These are phyloP conservation scores for Pavo muticus DNA, from an alignment of 2,113 vertebrate species.

Conservation along the genomic window DNA sequence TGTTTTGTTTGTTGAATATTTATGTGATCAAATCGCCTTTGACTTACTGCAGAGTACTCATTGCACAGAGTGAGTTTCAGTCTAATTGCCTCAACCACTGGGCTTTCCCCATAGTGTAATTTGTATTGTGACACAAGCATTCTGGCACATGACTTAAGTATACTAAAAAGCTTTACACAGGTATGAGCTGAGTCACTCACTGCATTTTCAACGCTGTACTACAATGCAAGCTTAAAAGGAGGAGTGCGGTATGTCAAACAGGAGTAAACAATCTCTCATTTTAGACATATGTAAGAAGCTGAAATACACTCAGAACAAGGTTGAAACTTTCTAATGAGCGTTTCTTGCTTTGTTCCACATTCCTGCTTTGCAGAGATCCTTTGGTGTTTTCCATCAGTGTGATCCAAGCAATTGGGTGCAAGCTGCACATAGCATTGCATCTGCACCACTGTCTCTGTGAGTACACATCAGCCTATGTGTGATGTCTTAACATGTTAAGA, in stretches of 20 bases:
- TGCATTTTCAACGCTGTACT: neutral
- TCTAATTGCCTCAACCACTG: neutral
- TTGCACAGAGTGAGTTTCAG: neutral
- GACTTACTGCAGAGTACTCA: neutral
- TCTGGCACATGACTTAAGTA: slow-evolving; percentile 14
- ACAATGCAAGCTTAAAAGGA: slow-evolving; percentile 3
- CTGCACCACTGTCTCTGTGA: neutral
- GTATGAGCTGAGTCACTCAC: neutral
- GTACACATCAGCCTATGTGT: neutral
- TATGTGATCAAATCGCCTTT: neutral
- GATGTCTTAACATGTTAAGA: neutral
- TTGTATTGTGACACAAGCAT: neutral
- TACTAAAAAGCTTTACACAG: neutral
- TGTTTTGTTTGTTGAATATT: neutral
- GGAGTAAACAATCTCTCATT: neutral
- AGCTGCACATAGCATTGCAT: neutral
- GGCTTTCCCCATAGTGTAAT: neutral
- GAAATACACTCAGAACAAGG: slow-evolving; percentile 4
- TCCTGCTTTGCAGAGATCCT: neutral
- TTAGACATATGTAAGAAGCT: neutral
- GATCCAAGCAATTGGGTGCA: neutral
- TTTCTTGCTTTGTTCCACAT: neutral
- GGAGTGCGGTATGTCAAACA: neutral
- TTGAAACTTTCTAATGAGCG: neutral
- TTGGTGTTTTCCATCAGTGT: neutral